A percentile compares a stretch with the other conserved stretches of the same genome.
These are phyloP conservation scores for Taphrorychus bicolor DNA, from an alignment of 2,888 invertebrate species.

Conservation along the genomic window DNA sequence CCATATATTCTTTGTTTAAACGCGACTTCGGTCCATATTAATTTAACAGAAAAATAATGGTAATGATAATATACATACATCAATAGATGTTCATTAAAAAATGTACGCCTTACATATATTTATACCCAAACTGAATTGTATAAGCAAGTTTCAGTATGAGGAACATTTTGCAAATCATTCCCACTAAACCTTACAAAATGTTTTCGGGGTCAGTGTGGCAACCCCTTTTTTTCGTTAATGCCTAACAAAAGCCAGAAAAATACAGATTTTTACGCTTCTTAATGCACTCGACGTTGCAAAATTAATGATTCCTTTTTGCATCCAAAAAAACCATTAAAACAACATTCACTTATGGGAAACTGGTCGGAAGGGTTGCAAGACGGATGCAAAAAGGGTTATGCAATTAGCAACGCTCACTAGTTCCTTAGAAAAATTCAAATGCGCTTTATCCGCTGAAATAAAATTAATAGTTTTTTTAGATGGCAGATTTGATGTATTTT, in stretches of 20 bases:
- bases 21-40: too few species aligned
- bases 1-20: background rate
- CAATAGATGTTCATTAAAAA: too few species aligned
- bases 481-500: background rate
- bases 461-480: slow-evolving; percentile 23
- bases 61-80: too few species aligned
- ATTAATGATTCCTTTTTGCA: slow-evolving; percentile 19
- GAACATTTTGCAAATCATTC: too few species aligned
- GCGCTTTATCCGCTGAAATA: background rate
- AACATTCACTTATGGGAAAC: slow-evolving; percentile 25
- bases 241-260: background rate
- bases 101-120: too few species aligned
- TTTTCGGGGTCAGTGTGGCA: too few species aligned
- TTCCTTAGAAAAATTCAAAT: slow-evolving; percentile 29
- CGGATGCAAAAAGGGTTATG: slow-evolving; percentile 20
- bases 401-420: slow-evolving; percentile 33
- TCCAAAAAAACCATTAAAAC: slow-evolving; percentile 19
- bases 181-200: too few species aligned
- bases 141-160: too few species aligned
- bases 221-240: background rate
- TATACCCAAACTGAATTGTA: too few species aligned
- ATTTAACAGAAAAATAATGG: too few species aligned
- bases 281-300: slow-evolving; percentile 7
- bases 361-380: slow-evolving; percentile 16
- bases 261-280: background rate